Base-by-base conservation (phyloP, 1,140 invertebrate genomes). In the Drosophila repleta region DNA sequence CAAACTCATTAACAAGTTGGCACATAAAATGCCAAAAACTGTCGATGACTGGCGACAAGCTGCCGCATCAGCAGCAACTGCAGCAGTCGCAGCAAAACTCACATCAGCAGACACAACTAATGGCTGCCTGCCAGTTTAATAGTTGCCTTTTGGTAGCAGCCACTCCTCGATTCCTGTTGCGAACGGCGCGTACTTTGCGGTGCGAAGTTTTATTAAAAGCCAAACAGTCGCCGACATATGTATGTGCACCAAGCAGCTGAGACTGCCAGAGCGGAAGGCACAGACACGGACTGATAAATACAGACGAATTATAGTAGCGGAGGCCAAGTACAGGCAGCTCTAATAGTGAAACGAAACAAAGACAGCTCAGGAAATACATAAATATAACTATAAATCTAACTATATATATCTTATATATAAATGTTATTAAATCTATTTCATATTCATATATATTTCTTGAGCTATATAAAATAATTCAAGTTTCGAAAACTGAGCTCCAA, bases 1-100 rank as follows among this genome's bases (percentile, higher is more conserved):
- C 83, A 87, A 87, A 87, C 83, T 88, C 83, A 87, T 87, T 87
- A 88, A 87, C 83, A 88, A 87, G 76, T 88, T 88, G 83, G 75
- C 83, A 79, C 79, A 88, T 76, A 79, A 87, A 76, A 76, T 45
- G 82, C 74, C 77, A 35, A 45, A 78, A 71, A 73, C 73, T 73
- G 73, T 73, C 78, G 65, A 80, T 83, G 79, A 43, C 79, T 76
- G 79, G 80, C 80, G 80, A 84, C 80, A 84, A 75, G 67, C 73
- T 76, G 72, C 69, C 73, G 75, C 77, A 76, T 65, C 61, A 67
- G 71, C 76, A 79, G 21, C 20, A 15, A 17, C 52, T 17, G 18
- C 10, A 41, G 26, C 64, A 68, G 66, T 63, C 68, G 66, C 10
- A 48, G 45, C 26, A 29, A 7, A 24, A 24, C 2, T 24, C 24